Percentiles rank a stretch among this genome's conserved stretches.
phyloP scores from a whole-genome alignment of 2,113 vertebrate genomes.

The Neolamprologus toae region DNA sequence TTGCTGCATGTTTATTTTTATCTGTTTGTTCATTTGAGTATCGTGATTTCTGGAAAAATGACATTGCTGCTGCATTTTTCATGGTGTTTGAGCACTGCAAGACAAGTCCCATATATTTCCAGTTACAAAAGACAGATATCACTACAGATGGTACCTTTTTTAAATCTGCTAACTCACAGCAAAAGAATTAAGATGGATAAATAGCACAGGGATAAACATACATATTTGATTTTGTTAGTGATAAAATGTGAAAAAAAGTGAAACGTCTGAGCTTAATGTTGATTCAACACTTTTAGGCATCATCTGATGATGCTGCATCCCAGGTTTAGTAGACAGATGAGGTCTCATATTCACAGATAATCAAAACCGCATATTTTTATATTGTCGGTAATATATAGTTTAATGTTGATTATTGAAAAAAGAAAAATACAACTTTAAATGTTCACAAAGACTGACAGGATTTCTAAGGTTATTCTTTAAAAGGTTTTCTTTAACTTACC shows the following conservation, averaged over 20 bases:
- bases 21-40: background rate
- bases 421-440: background rate
- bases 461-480: background rate
- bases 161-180: background rate
- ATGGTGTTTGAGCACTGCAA: background rate
- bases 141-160: background rate
- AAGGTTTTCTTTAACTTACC: background rate
- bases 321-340: background rate
- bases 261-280: background rate
- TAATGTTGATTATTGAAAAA: background rate
- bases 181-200: background rate
- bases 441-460: background rate
- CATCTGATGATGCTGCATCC: background rate
- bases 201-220: background rate
- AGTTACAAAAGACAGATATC: background rate
- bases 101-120: background rate
- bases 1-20: background rate
- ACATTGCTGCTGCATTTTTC: background rate
- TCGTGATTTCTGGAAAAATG: background rate
- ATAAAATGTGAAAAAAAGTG: background rate
- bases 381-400: background rate
- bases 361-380: rapidly evolving
- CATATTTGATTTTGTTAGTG: background rate
- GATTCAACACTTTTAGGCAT: background rate
- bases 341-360: rapidly evolving